A percentile compares a stretch with the other conserved stretches of the same genome.
Evolutionary conservation across 2,113 vertebrate genomes (phyloP).

Genomic region (Leptodactylus fuscus): DNA sequence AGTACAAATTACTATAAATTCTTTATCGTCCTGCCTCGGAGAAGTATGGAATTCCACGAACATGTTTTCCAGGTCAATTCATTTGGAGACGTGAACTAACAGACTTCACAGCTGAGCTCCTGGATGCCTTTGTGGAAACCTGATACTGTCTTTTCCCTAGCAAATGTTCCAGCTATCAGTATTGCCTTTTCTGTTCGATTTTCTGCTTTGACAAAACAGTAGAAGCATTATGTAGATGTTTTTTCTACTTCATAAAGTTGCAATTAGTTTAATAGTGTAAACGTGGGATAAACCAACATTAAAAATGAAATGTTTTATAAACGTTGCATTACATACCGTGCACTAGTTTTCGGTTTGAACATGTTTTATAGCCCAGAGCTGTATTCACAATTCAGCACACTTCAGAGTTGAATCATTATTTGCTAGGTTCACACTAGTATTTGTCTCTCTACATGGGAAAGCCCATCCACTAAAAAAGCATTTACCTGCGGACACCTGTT

Average conservation of each 20-base stretch:
- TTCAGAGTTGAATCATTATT: neutral
- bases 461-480: no score
- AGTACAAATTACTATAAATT: neutral
- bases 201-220: neutral
- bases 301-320: neutral
- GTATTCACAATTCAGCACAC: no score
- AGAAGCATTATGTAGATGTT: no score
- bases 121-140: slow-evolving; percentile 54
- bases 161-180: slow-evolving; percentile 28
- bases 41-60: slow-evolving; percentile 36
- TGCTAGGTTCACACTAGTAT: no score
- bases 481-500: no score
- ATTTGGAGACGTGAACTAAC: slow-evolving; percentile 43
- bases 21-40: neutral
- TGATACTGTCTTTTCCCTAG: slow-evolving; percentile 45
- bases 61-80: slow-evolving; percentile 30
- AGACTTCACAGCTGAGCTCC: slow-evolving; percentile 46
- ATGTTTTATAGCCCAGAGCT: neutral
- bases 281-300: neutral
- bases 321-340: neutral
- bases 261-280: neutral
- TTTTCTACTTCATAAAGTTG: neutral
- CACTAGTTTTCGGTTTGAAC: neutral
- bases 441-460: no score
- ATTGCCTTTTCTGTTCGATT: neutral